These are phyloP conservation scores for Atta colombica DNA, from an alignment of 1,140 invertebrate species.

Conservation along the genomic window DNA sequence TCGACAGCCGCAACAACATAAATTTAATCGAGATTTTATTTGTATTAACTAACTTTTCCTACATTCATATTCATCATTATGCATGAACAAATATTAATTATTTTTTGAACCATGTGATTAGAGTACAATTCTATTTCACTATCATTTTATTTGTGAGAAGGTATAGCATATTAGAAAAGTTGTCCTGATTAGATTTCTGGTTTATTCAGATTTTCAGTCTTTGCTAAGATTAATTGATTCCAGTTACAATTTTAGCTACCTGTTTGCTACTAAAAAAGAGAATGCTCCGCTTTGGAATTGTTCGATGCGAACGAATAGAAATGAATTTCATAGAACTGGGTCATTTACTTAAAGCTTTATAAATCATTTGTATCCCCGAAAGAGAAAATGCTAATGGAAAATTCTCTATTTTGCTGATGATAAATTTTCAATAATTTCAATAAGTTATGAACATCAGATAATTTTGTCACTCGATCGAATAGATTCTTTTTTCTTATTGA, in stretches of 20 bases:
- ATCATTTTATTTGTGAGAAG: not conserved
- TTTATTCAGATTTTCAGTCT: conserved; percentile 50
- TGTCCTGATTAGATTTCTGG: not conserved
- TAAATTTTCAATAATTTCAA: conserved; percentile 22
- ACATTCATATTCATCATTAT: not conserved
- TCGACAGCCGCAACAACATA: conserved; percentile 13
- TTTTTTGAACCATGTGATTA: not conserved
- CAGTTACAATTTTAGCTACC: conserved; percentile 65
- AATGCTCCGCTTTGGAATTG: conserved; percentile 53
- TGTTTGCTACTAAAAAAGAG: conserved; percentile 31
- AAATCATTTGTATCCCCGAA: conserved; percentile 55
- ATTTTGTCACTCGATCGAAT: not conserved
- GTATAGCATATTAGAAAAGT: not conserved
- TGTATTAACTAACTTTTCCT: not conserved
- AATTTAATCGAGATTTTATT: conserved; percentile 20
- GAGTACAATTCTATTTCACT: not conserved
- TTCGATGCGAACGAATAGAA: conserved; percentile 60
- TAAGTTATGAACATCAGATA: not conserved
- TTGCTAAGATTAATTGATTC: conserved; percentile 63
- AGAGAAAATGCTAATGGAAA: conserved; percentile 28
- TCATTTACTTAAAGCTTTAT: conserved; percentile 65
- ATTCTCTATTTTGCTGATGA: conserved; percentile 18
- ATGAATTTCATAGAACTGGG: conserved; percentile 50
- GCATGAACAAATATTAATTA: not conserved
- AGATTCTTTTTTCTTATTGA: not conserved